Evolutionary conservation across 53 echinoderm and acorn worm genomes (phyloP).

Genomic region (Echinometra lucunter): DNA sequence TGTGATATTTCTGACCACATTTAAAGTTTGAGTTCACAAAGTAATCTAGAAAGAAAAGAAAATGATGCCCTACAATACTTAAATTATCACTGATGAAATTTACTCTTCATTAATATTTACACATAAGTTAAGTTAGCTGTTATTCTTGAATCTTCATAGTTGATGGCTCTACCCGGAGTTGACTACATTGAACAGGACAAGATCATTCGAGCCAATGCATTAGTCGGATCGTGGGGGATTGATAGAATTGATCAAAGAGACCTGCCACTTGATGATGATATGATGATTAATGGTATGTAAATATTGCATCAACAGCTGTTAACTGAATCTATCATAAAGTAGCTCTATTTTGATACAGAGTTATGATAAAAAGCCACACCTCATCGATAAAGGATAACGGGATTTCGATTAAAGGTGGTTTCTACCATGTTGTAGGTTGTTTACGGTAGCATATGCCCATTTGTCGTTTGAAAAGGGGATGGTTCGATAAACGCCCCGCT

Average conservation of each 20-base stretch:
- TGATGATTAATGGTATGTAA: conserved; percentile 9
- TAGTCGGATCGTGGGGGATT: conserved; percentile 51
- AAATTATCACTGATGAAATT: not conserved
- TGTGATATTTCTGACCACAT: too few species aligned
- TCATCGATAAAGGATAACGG: too few species aligned
- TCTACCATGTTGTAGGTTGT: too few species aligned
- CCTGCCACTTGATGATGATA: conserved; percentile 35
- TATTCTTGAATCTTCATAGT: conserved; percentile 7
- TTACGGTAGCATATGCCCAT: too few species aligned
- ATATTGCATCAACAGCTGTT: not conserved
- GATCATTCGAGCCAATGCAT: conserved; percentile 21
- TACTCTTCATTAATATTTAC: not conserved
- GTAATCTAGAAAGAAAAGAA: too few species aligned
- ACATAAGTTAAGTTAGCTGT: not conserved
- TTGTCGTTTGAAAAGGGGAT: too few species aligned
- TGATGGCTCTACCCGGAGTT: conserved; percentile 59
- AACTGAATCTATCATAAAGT: not conserved
- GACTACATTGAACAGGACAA: conserved; percentile 61
- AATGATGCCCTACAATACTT: not conserved
- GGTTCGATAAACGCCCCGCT: not conserved
- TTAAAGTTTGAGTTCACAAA: too few species aligned
- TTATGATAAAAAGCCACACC: not conserved
- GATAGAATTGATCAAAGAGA: conserved; percentile 58
- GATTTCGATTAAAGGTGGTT: too few species aligned
- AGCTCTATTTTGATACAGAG: not conserved